These are phyloP conservation scores for Eristalis intricaria DNA, from an alignment of 2,888 invertebrate species.

Conservation along the genomic window DNA sequence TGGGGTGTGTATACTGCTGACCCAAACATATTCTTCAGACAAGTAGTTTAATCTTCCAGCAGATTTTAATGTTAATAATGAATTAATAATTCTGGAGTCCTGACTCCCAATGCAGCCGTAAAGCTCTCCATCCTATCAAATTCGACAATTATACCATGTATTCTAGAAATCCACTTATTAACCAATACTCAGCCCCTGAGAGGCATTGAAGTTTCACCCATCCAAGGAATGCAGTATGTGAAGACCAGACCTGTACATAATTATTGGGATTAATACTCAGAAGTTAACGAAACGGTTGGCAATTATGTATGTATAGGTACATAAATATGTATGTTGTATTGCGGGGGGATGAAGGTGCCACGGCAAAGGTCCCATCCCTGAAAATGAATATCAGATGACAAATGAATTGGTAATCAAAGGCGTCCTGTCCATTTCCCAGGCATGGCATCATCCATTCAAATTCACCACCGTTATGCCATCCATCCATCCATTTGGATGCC, in stretches of 20 bases:
- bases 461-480: slow-evolving; percentile 56
- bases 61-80: slow-evolving; percentile 66
- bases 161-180: slow-evolving; percentile 39
- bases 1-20: slow-evolving; percentile 34
- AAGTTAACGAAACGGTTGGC: slow-evolving; percentile 64
- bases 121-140: slow-evolving; percentile 26
- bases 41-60: slow-evolving; percentile 42
- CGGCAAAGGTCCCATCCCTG: slow-evolving; percentile 57
- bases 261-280: slow-evolving; percentile 65
- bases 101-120: slow-evolving; percentile 59
- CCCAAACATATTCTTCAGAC: slow-evolving; percentile 51
- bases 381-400: slow-evolving; percentile 72
- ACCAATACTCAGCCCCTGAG: not conserved
- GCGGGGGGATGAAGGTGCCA: slow-evolving; percentile 15
- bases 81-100: slow-evolving; percentile 62
- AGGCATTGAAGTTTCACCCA: slow-evolving; percentile 5
- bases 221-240: slow-evolving; percentile 14
- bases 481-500: slow-evolving; percentile 54
- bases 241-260: slow-evolving; percentile 43
- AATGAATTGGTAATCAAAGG: slow-evolving; percentile 72
- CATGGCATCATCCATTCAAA: slow-evolving; percentile 58
- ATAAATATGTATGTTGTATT: slow-evolving; percentile 1
- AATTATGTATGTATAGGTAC: slow-evolving; percentile 30
- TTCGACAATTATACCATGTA: slow-evolving; percentile 33
- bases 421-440: slow-evolving; percentile 59